Conservation (phyloP, 2,888 invertebrate species). For the Hyppa rectilinea region DNA sequence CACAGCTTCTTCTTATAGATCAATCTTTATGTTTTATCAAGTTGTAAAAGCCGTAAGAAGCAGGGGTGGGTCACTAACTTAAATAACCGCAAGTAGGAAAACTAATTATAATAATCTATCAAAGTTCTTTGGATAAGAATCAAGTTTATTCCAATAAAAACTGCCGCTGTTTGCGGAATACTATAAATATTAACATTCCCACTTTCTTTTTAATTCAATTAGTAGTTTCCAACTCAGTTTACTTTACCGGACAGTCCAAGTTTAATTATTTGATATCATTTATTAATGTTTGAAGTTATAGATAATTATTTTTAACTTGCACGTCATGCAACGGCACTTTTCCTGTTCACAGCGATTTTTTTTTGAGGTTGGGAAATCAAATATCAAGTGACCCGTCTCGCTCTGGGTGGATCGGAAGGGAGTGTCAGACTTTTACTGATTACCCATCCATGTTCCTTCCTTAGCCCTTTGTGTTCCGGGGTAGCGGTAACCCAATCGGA, state of each 20-base stretch:
- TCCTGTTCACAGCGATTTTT: too few species aligned
- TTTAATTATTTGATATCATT: slow-evolving; percentile 28
- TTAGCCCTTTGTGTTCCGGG: too few species aligned
- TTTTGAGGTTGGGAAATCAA: too few species aligned
- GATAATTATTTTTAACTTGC: too few species aligned
- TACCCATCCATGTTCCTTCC: too few species aligned
- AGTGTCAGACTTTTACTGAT: too few species aligned
- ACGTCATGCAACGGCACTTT: too few species aligned
- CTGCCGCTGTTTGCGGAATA: slow-evolving; percentile 8
- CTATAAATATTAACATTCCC: slow-evolving; percentile 30
- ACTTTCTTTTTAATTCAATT: slow-evolving; percentile 47
- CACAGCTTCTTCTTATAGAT: too few species aligned
- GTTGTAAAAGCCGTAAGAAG: background rate
- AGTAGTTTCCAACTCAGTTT: slow-evolving; percentile 28
- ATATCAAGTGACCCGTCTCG: too few species aligned
- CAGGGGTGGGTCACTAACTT: background rate
- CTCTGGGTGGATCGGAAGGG: too few species aligned
- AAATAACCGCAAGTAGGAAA: background rate
- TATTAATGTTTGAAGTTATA: too few species aligned
- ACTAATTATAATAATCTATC: slow-evolving; percentile 7
- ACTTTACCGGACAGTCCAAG: background rate
- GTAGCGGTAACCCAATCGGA: too few species aligned
- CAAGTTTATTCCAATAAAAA: slow-evolving; percentile 39
- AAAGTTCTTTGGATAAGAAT: slow-evolving; percentile 8
- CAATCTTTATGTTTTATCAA: background rate